Evolutionary conservation across 1,140 invertebrate genomes (phyloP), one percentile per base, ranked within the genome.

Genomic region (Drosophila kepulauana): DNA sequence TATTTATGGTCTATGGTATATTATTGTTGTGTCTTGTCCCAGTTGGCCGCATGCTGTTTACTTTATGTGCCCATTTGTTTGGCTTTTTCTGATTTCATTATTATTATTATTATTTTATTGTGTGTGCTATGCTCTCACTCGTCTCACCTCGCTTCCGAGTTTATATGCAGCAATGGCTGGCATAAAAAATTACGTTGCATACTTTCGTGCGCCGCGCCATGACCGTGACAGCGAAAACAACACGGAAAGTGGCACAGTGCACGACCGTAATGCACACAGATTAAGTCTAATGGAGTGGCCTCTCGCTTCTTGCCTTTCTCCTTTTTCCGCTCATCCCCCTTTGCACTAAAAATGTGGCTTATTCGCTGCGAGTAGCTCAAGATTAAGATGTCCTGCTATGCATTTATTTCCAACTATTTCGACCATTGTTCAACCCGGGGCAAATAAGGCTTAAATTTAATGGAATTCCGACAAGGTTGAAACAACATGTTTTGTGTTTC

Each of bases 81-180:
- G 67, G 69, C 66, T 85, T 69, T 81, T 48, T 69, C 57, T 86
- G 74, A 86, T 85, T 85, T 81, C 59, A 73, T 85, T 85, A 72
- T 86, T 85, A 84, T 84, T 84, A 76, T 84, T 79, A 75, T 66
- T 81, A 80, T 86, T 81, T 62, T 81, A 82, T 87, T 72, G 79
- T 35, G 67, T 81, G 63, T 48, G 10, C 1, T 5, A 7, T 10
- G 33, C 46, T 20, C 45, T 28, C 57, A 15, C 46, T 20, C 20
- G 13, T 20, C 11, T 51, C 10, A 8, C 25, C 5, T 5, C 2
- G 38, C 45, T 28, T 4, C 33, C 4, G 6, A 66, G n/a, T 13
- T 13, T 30, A 7, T 51, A n/a, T 25, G 38, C 52, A 52, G 54
- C 72, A 25, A 25, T 68, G 46, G 65, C 56, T 56, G 67, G 41